Percentiles rank a stretch among this genome's conserved stretches.
These are phyloP conservation scores for Spheniscus mendiculus DNA, from an alignment of 2,113 vertebrate species.

Conservation along the genomic window DNA sequence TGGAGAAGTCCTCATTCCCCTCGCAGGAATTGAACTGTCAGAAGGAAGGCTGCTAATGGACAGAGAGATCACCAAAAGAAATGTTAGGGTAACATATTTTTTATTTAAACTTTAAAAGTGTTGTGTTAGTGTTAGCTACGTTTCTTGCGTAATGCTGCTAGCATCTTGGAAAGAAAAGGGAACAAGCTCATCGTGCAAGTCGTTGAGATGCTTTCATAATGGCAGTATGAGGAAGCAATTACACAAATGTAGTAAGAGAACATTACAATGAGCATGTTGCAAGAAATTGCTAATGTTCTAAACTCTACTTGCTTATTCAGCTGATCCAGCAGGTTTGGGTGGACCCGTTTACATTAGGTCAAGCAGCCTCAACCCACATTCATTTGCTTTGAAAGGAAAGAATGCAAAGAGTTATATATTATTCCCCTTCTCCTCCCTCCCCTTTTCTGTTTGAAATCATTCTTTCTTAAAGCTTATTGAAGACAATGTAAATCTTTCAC, in stretches of 20 bases:
- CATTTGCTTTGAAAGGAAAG: background rate
- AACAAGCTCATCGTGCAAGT: background rate
- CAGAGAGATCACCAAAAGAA: slow-evolving; percentile 95
- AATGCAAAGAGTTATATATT: background rate
- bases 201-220: background rate
- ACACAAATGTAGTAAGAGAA: background rate
- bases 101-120: background rate
- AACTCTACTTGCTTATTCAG: background rate
- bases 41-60: slow-evolving; percentile 92
- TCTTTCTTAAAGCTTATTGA: background rate
- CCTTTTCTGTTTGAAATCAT: background rate
- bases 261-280: background rate
- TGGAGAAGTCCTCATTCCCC: slow-evolving; percentile 92
- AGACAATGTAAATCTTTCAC: background rate
- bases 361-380: background rate
- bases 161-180: background rate
- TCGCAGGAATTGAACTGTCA: slow-evolving; percentile 87
- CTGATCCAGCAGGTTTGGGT: background rate
- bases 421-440: background rate
- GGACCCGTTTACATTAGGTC: background rate
- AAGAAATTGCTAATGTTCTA: background rate
- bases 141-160: background rate
- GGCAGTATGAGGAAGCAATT: background rate
- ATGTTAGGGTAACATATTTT: slow-evolving; percentile 88
- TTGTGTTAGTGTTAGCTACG: background rate